Conservation (phyloP, 2,113 vertebrate species). For the Neolamprologus falcicula region DNA sequence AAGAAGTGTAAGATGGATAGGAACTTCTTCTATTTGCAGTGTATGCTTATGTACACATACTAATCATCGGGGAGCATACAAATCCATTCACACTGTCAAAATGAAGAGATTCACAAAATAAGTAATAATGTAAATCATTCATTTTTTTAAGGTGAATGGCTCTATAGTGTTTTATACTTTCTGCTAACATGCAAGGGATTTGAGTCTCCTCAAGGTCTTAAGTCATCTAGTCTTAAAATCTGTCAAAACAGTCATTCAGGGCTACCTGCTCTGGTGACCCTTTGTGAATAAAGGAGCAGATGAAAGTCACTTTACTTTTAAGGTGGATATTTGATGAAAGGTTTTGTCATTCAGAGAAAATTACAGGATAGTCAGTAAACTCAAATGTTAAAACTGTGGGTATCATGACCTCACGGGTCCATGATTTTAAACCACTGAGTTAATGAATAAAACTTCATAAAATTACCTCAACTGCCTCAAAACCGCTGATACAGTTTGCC, state of each 20-base stretch:
- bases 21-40: neutral
- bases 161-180: neutral
- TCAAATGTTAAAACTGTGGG: neutral
- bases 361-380: neutral
- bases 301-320: neutral
- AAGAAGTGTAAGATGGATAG: neutral
- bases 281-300: neutral
- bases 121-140: neutral
- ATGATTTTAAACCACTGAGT: neutral
- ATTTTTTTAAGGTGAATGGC: neutral
- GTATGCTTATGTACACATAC: neutral
- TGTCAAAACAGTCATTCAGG: neutral
- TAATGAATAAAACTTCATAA: neutral
- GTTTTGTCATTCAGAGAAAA: neutral
- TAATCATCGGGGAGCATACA: neutral
- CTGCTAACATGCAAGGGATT: neutral
- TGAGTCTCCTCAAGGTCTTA: neutral
- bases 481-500: neutral
- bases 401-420: neutral
- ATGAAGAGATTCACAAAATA: neutral
- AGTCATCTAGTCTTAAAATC: neutral
- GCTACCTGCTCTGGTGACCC: neutral
- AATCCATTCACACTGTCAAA: neutral
- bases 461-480: neutral
- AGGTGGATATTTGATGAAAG: neutral